Evolutionary conservation across 2,888 invertebrate genomes (phyloP), one percentile per base, ranked within the genome.

Genomic region (Apotomis betuletana): DNA sequence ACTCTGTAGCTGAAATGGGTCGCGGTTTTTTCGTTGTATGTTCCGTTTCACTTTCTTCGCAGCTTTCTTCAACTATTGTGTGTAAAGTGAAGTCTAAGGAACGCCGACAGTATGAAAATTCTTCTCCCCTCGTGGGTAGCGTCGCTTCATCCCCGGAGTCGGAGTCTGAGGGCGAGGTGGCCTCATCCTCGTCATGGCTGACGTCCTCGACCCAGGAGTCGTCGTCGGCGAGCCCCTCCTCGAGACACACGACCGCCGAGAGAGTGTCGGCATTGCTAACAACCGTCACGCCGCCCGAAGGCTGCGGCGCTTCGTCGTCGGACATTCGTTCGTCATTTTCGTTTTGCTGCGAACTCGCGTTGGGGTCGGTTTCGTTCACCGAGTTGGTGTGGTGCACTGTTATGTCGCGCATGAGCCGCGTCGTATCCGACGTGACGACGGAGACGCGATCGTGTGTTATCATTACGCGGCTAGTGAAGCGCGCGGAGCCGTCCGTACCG

Each of bases 41-140:
- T 81, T 97, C 97, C 74, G 96, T 95, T 88, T 97, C 97, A 87
- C 98, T 98, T 88, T 98, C 98, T 91, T 98, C 98, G 87, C 98
- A 98, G 81, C 97, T 98, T 90, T 98, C 98, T 91, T 98, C 98
- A 44, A 98, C 96, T 78, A 98, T 98, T 0, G 98, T 98, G 84
- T 98, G 98, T 75, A 98, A 91, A 1, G 98, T 98, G 85, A 98
- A 97, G 89, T 98, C 97, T 81, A 98, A 96, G 70, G 96, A 95
- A 67, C 97, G 95, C 36, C 97, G 94, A 84, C 97, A 96, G 84
- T 97, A 97, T 4, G 97, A 94, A 59, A 97, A 94, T 75, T 97
- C 97, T 75, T 97, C 97, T 81, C 97, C 97, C 5, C 97, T 94
- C 80, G 97, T 96, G 12, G 95, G 94, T 74, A 95, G 94, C 10